A percentile compares a stretch with the other conserved stretches of the same genome.
Evolutionary conservation across 1,140 invertebrate species (phyloP).

Genomic region (Platorchestia sp.): DNA sequence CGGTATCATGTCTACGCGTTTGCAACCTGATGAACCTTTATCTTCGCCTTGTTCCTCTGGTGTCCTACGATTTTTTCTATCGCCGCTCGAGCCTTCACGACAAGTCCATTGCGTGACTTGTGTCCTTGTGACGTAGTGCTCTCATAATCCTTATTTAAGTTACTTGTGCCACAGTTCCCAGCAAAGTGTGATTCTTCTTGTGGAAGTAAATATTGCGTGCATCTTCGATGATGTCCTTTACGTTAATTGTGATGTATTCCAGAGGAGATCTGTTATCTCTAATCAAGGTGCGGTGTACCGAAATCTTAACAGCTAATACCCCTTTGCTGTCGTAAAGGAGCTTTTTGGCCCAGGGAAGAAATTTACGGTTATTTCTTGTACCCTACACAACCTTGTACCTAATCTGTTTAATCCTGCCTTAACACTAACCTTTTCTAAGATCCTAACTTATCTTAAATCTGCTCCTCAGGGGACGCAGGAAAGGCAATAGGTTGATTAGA

Average conservation of each 20-base stretch:
- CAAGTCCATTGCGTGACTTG: background rate
- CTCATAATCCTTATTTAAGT: background rate
- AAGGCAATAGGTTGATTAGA: too few species aligned
- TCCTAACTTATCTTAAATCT: too few species aligned
- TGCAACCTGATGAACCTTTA: background rate
- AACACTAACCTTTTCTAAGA: too few species aligned
- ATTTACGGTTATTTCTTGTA: too few species aligned
- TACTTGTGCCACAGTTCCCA: background rate
- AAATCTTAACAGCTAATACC: too few species aligned
- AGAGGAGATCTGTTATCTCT: background rate
- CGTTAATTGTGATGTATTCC: background rate
- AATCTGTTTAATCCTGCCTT: too few species aligned
- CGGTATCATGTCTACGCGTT: background rate
- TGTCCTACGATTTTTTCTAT: background rate
- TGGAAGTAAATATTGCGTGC: background rate
- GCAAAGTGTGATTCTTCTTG: background rate
- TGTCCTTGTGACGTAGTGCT: too few species aligned
- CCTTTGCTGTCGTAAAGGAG: too few species aligned
- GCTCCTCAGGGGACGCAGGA: too few species aligned
- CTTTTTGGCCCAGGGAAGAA: too few species aligned
- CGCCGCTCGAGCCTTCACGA: background rate
- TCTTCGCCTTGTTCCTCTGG: background rate
- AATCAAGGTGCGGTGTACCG: background rate
- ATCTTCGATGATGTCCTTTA: background rate
- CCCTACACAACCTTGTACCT: too few species aligned